phyloP scores from a whole-genome alignment of 1,140 invertebrate species.

The Bombus superbus region DNA sequence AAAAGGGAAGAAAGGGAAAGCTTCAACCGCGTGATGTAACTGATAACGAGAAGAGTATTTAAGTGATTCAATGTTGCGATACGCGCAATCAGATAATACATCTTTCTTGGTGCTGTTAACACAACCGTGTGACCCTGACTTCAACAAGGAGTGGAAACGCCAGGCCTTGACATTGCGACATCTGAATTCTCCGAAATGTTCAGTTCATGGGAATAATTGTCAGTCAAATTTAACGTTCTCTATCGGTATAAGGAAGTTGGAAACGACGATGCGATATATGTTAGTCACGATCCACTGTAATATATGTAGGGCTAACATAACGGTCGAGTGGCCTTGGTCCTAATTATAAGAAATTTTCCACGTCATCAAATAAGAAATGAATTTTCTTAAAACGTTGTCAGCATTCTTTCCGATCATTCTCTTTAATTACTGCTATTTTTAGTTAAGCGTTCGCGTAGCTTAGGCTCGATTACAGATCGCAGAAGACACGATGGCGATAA shows the following conservation, averaged over 20 bases:
- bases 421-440: not conserved
- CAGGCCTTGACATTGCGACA: not conserved
- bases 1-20: not conserved
- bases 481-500: not conserved
- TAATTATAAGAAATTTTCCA: not conserved
- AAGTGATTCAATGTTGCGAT: not conserved
- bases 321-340: not conserved
- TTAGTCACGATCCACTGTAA: not conserved
- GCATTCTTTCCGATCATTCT: not conserved
- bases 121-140: not conserved
- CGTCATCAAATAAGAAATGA: not conserved
- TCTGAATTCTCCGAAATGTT: not conserved
- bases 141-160: accelerated
- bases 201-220: not conserved
- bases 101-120: not conserved
- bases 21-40: not conserved
- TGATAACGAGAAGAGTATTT: not conserved
- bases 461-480: too few species aligned
- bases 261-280: not conserved
- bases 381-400: not conserved
- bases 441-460: not conserved
- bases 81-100: not conserved
- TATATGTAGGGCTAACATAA: not conserved
- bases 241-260: not conserved
- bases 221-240: not conserved